Percentiles rank a stretch among this genome's conserved stretches.
Evolutionary conservation across 2,888 invertebrate genomes (phyloP).

Genomic region (Caenorhabditis sulstoni): DNA sequence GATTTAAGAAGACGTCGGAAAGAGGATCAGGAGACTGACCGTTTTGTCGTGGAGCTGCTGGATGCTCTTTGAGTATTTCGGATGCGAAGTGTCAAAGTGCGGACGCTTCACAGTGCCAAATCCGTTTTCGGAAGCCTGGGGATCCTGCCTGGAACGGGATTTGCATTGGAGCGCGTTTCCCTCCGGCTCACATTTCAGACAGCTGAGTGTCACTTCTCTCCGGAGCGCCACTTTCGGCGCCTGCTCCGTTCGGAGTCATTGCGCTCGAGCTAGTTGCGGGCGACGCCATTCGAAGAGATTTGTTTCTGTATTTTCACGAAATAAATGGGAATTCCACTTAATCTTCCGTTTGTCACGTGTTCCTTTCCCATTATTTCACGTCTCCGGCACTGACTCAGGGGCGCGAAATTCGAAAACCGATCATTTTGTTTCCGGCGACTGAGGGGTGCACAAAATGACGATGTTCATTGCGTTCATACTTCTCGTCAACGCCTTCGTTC

Average conservation of each 20-base stretch:
- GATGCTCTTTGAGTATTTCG: not conserved
- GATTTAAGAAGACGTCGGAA: too few species aligned
- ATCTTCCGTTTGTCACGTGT: not conserved
- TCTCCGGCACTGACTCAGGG: too few species aligned
- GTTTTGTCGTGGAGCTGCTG: not conserved
- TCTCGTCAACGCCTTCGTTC: slow-evolving; percentile 23
- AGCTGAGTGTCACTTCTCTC: not conserved
- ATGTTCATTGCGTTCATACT: slow-evolving; percentile 39
- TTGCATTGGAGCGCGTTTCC: too few species aligned
- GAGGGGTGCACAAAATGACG: slow-evolving; percentile 5
- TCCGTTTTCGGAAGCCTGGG: not conserved
- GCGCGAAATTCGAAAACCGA: slow-evolving; percentile 17
- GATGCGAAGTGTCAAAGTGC: not conserved
- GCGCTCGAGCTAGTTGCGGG: not conserved
- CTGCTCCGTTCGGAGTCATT: not conserved
- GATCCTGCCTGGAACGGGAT: not conserved
- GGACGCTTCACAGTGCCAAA: slow-evolving; percentile 14
- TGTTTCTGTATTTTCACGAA: not conserved
- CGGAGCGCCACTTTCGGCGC: not conserved
- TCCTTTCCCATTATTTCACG: too few species aligned
- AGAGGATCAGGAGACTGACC: not conserved
- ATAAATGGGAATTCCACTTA: too few species aligned
- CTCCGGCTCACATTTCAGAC: too few species aligned
- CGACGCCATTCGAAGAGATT: not conserved
- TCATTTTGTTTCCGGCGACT: not conserved